Base-by-base conservation (phyloP, 2,888 invertebrate genomes). In the Hirtodrosophila trivittata region DNA sequence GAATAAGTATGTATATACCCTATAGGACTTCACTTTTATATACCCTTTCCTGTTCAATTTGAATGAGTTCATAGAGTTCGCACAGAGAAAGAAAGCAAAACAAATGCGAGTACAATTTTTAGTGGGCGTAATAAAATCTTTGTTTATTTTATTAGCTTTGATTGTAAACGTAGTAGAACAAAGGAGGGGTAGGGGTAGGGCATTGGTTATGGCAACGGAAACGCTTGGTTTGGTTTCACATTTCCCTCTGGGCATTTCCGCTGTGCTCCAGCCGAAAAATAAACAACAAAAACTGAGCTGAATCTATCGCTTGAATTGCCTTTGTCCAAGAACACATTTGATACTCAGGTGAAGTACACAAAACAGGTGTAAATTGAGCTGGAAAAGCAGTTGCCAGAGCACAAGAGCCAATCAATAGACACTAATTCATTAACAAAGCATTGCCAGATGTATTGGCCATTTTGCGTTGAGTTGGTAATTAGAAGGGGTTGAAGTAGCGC, bases 381-480 rank as follows among this genome's bases (percentile, higher is more conserved):
- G 65, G 16, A 13, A 43, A 47, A 41, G 4, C 59, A 70, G 86
- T 66, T 50, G 54, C 18, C 18, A 21, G 32, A 49, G 56, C 66
- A 37, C 58, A 45, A 51, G 37, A 12, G 26, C 25, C 46, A 59
- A 86, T 83, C 74, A 74, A 81, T 81, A 86, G 86, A 67, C 37
- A 57, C 43, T 43, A 58, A 70, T 80, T 54, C 60, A 77, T 84
- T 80, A 84, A 67, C 75, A 67, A 64, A 51, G 47, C 63, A 50
- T 54, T 72, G 81, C 77, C 72, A 55, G 77, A 70, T 77, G 67
- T 60, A 33, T 57, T 55, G 72, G 68, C 54, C 70, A 85, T 68
- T 86, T 87, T 57, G 71, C 88, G 84, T 72, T 76, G 71, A 71
- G 51, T 52, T 77, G 75, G 74, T 87, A 87, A 87, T 87, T 86